Evolutionary conservation across 2,797 vertebrate species (phyloP), one percentile per base, ranked within the genome.

Genomic region (Staurois parvus): DNA sequence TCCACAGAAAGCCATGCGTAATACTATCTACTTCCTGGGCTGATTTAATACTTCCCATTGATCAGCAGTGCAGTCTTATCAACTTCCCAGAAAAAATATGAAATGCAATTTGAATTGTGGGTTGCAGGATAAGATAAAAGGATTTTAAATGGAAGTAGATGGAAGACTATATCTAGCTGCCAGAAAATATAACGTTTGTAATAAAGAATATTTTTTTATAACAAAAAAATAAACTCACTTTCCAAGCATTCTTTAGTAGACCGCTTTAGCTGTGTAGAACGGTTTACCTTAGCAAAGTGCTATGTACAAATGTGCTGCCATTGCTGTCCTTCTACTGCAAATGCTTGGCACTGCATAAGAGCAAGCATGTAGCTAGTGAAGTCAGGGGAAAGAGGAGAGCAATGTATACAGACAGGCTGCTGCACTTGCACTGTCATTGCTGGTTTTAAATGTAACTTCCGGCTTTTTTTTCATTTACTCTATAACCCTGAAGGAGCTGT

Each of bases 31-130:
- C 52, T 86, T 72, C 68, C 45, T 67, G 74, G 29, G 26, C 37
- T 78, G 75, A 83, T 82, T 77, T 86, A 77, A 82, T 64, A 78
- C 79, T 86, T 81, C 74, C 85, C 85, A 82, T 28, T 83, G 69
- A 82, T 59, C 52, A 67, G 40, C 56, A 67, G 56, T 28, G 6
- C 28, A 62, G 74, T 34, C 75, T 83, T 86, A 79, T 86, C 80
- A 86, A 83, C 45, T 78, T 83, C 70, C 32, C 26, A 76, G 79
- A 86, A 86, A 76, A 67, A 30, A 74, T 30, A 26, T 40, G 67
- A 72, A 56, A 84, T 69, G 72, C 72, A 80, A 85, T 74, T 3
- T 45, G 72, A 30, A 40, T n/a, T 37, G 24, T 68, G 32, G 32
- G n/a, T 52, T 56, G 66, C 4, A 34, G 52, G 68, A 72, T 59